Base-by-base conservation (phyloP, 2,113 vertebrate species). In the Saguinus midas region DNA sequence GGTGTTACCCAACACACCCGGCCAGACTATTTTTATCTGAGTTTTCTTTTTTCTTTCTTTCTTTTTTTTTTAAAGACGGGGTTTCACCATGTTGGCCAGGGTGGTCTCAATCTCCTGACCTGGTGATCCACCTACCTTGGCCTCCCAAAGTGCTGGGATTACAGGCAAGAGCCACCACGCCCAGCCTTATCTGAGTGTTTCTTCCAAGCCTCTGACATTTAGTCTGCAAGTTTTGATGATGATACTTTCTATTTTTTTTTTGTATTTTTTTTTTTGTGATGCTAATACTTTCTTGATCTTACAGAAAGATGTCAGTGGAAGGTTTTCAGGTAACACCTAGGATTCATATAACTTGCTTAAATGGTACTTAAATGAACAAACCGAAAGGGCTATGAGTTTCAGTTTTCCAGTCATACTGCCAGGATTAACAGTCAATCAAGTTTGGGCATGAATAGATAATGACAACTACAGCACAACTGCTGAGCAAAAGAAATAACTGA, bases 21-120 rank as follows among this genome's bases (percentile, higher is more conserved):
- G 25, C 58, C 58, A 61, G 58, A 61, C 25, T 29, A 64, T 29
- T 64, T 64, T 64, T 64, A 64, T 64, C 61, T 64, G 27, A 64
- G 79, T 25, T 86, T 96, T 94, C 90, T 72, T 50, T 4, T 61
- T 11, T 29, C 82, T 95, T 94, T 90, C 61, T 90, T 72, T 52
- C 48, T 57, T 17, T 64, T 25, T 25, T 61, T 27, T 61, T 27
- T 64, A 29, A 27, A 64, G 27, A 64, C 2, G 10, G 3, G 5
- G 61, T 64, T 64, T 64, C 61, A 64, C 61, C 61, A 64, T 64
- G 61, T 29, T 29, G 61, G 61, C 61, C 58, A 64, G 61, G 11
- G 25, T 64, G 12, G 61, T 64, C 27, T 64, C 27, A 27, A 64
- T 29, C 61, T 27, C 27, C 61, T 64, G 27, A 64, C 61, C 61